Conservation (phyloP, 2,113 vertebrate species). For the Toxostoma redivivum region DNA sequence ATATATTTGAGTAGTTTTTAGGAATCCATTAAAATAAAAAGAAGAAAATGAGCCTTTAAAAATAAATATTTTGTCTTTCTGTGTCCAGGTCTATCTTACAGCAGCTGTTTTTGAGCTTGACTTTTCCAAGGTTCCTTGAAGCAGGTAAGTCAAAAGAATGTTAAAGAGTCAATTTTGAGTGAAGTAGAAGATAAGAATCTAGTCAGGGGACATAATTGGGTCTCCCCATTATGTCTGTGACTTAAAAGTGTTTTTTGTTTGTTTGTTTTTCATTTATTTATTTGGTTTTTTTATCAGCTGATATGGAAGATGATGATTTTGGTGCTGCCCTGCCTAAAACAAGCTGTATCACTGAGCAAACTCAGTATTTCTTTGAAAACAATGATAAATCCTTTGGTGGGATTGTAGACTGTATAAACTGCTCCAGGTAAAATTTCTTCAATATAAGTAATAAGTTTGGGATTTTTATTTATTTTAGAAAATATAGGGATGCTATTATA, state of each 20-base stretch:
- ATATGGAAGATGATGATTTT: slow-evolving; percentile 90
- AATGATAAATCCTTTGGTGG: slow-evolving; percentile 88
- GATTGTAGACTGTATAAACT: slow-evolving; percentile 94
- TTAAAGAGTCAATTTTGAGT: slow-evolving; percentile 9
- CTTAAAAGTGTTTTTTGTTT: neutral
- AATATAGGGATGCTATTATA: neutral
- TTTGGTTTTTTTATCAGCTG: slow-evolving; percentile 69
- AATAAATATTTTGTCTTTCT: slow-evolving; percentile 3
- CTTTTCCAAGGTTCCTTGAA: slow-evolving; percentile 85
- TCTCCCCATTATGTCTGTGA: neutral
- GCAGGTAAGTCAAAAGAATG: slow-evolving; percentile 80
- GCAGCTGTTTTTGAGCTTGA: slow-evolving; percentile 87
- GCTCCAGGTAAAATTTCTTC: slow-evolving; percentile 84
- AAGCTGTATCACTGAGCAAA: slow-evolving; percentile 98
- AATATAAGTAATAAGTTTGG: neutral
- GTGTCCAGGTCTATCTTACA: slow-evolving; percentile 90
- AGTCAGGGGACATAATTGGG: neutral
- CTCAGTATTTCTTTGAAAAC: slow-evolving; percentile 97
- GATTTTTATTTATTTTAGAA: neutral
- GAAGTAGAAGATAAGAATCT: slow-evolving; percentile 22
- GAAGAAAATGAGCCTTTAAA: neutral
- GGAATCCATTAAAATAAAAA: neutral
- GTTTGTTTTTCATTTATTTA: neutral
- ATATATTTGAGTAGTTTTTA: neutral
- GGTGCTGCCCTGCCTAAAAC: slow-evolving; percentile 87